Evolutionary conservation across 2,797 vertebrate genomes (phyloP).

Genomic region (Myotis findleyi): DNA sequence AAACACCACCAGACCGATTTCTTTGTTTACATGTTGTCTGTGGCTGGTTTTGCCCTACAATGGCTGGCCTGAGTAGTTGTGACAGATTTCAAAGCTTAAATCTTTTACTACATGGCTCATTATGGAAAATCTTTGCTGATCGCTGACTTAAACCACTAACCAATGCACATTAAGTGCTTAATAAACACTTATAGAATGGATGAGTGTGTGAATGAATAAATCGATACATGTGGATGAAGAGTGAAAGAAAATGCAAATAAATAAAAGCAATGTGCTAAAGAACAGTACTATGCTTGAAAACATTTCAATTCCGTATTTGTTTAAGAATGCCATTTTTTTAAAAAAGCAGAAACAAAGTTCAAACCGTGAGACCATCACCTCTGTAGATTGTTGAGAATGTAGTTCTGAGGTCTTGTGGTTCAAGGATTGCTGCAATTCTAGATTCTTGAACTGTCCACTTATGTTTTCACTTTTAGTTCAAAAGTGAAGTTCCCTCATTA

Average conservation of each 20-base stretch:
- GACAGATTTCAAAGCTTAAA: not conserved
- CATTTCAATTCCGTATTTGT: not conserved
- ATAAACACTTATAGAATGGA: not conserved
- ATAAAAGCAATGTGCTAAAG: not conserved
- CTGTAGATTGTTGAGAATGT: not conserved
- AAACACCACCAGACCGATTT: not conserved
- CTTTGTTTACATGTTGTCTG: not conserved
- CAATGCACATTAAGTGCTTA: not conserved
- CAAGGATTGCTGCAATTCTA: constrained; percentile 32
- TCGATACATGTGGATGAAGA: not conserved
- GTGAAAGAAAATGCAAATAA: not conserved
- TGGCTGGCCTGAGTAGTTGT: not conserved
- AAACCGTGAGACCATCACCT: not conserved
- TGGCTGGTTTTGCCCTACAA: not conserved
- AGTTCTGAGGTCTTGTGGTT: constrained; percentile 11
- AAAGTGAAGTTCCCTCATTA: constrained; percentile 33
- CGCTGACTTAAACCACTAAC: not conserved
- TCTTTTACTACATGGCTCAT: not conserved
- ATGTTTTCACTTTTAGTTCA: constrained; percentile 60
- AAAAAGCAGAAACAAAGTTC: not conserved
- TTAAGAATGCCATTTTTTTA: not conserved
- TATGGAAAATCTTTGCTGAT: not conserved
- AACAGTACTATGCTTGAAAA: not conserved
- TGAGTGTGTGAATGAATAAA: not conserved
- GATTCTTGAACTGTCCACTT: constrained; percentile 31